Base-by-base conservation (phyloP, 2,113 vertebrate species). In the Indicator maculatus region DNA sequence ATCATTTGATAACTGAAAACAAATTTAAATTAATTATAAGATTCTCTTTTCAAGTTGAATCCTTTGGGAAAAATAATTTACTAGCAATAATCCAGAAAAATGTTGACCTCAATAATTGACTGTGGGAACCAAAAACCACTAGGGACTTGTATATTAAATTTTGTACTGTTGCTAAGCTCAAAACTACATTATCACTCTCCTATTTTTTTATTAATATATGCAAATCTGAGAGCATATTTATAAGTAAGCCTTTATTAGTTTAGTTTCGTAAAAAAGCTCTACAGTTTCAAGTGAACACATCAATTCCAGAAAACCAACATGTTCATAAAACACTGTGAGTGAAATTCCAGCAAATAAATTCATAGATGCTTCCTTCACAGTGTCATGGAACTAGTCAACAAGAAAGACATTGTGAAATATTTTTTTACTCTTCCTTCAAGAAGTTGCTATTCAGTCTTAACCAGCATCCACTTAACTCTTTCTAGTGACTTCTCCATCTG, bases 201-300 rank as follows among this genome's bases (percentile, higher is more conserved):
- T 69, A 72, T 36, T 30, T 65, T 83, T 83, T 88, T 86, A 91
- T 88, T 86, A 59, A 83, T 77, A 59, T 50, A 91, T 92, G 58
- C 31, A 89, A 87, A 86, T 82, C 23, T 50, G n/a, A 81, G 58
- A 59, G 2, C 13, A 41, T 82, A 70, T 74, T 91, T 80, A 15
- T 72, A 78, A 88, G 13, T 44, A n/a, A 56, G 3, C 12, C 58
- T 58, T 73, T 38, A 66, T 86, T 52, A 78, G 30, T 36, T 86
- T 64, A 65, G 31, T 59, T 83, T 63, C 20, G 53, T 13, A 3
- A 59, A 83, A 89, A 76, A 61, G 0, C 5, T 88, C 44, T 58
- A 8, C 4, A n/a, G 2, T 80, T 86, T 90, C 36, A 77, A 83
- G n/a, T 66, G 39, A 86, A 61, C 16, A 64, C 4, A 66, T 64